Conservation (phyloP, 2,797 vertebrate species). For the Cuculus canorus region DNA sequence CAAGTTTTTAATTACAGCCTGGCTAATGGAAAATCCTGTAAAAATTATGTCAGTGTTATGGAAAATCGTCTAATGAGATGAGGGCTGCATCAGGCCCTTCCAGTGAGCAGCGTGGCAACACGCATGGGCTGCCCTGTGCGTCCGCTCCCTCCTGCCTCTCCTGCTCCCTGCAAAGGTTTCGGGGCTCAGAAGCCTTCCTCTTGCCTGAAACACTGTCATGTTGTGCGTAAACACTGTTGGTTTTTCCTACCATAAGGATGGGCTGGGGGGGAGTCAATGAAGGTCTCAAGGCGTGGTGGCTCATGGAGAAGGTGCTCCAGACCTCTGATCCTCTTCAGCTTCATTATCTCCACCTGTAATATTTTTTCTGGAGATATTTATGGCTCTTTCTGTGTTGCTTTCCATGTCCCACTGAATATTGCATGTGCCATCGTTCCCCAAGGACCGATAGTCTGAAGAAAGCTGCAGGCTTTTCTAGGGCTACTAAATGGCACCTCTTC, state of each 20-base stretch:
- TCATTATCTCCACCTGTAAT: background rate
- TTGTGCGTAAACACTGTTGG: accelerated
- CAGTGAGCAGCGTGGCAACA: accelerated
- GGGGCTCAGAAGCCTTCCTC: background rate
- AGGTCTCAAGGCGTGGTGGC: accelerated
- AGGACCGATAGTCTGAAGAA: slow-evolving; percentile 7
- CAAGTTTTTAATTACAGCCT: slow-evolving; percentile 39
- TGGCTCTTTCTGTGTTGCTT: background rate
- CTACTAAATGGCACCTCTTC: slow-evolving; percentile 34
- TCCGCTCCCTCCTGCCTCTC: background rate
- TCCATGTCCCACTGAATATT: slow-evolving; percentile 57
- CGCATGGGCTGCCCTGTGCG: accelerated
- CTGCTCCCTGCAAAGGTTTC: background rate
- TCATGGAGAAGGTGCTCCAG: background rate
- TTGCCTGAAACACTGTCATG: accelerated
- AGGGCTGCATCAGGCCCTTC: background rate
- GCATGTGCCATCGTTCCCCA: background rate
- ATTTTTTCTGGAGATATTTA: slow-evolving; percentile 1
- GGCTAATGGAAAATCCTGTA: background rate
- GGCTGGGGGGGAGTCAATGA: background rate
- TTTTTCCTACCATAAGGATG: background rate
- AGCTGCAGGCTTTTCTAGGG: background rate
- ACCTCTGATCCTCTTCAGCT: background rate
- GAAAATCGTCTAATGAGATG: slow-evolving; percentile 21
- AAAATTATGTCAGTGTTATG: slow-evolving; percentile 8